Base-by-base conservation (phyloP, 2,888 invertebrate genomes). In the Eulithis testata region DNA sequence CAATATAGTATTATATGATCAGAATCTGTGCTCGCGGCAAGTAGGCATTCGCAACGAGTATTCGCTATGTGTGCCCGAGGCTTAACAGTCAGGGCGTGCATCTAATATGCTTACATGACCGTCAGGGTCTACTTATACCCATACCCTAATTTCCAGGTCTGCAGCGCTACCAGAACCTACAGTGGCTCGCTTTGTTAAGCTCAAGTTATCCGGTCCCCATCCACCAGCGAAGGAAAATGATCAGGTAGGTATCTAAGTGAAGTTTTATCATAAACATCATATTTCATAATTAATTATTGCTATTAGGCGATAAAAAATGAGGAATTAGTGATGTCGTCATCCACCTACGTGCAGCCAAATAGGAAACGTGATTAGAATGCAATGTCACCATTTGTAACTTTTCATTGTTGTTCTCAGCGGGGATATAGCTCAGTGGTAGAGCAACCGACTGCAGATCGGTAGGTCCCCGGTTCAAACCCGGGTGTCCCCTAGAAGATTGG, bases 161-260 rank as follows among this genome's bases (percentile, higher is more conserved):
- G 93, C 93, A 44, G 91, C 97, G 37, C 96, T 99, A 12, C 97
- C 97, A 69, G 95, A 92, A 73, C 92, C 92, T 11, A 92, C 93
- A 5, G 78, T 92, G 65, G 93, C 93, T 1, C 87, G 93, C 36
- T 93, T 97, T 83, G 94, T 99, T 0, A 98, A 98, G 86, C 91
- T 99, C 45, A 95, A 96, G 72, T 93, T 99, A 7, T 96, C 97
- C 71, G 96, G 96, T 76, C 97, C 98, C 70, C 97, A 98, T 85
- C 91, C 94, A 60, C 91, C 92, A 36, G 98, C 98, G 82, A 95
- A 95, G 69, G 95, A 96, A 78, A 98, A 98, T 87, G 93, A 97
- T 78, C 98, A 99, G 95, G 98, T 49, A 49, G 31, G 6, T 31
- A 31, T 31, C 6, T 31, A 31, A 31, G 5, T 2, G 31, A 4